A percentile compares a stretch with the other conserved stretches of the same genome.
phyloP scores from a whole-genome alignment of 2,888 invertebrate genomes.

The Endotricha flammealis region DNA sequence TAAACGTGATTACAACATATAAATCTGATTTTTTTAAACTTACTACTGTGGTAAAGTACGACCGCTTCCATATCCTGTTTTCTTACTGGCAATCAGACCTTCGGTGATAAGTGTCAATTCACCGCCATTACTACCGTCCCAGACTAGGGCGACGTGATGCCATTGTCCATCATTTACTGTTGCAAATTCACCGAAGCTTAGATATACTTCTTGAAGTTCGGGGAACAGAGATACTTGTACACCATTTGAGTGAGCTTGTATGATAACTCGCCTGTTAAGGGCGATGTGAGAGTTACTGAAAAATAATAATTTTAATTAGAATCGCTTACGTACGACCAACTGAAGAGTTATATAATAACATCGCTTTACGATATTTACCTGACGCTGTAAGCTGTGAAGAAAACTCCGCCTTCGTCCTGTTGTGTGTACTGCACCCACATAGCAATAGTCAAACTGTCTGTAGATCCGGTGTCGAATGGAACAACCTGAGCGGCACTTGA shows the following conservation, averaged over 20 bases:
- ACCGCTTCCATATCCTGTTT: slow-evolving; percentile 92
- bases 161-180: slow-evolving; percentile 97
- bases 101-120: slow-evolving; percentile 95
- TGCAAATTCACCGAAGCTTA: slow-evolving; percentile 93
- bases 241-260: slow-evolving; percentile 96
- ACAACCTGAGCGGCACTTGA: slow-evolving; percentile 95
- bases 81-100: slow-evolving; percentile 94
- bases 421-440: slow-evolving; percentile 98
- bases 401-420: slow-evolving; percentile 93
- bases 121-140: slow-evolving; percentile 92
- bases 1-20: slow-evolving; percentile 1
- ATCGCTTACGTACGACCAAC: no score
- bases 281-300: slow-evolving; percentile 87
- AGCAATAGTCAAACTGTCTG: slow-evolving; percentile 90
- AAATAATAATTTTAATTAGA: slow-evolving; percentile 16
- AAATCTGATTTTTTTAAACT: slow-evolving; percentile 50
- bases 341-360: no score
- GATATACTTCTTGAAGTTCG: slow-evolving; percentile 91
- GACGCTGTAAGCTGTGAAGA: slow-evolving; percentile 95
- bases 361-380: slow-evolving; percentile 74
- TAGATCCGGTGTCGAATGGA: slow-evolving; percentile 89
- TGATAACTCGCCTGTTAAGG: slow-evolving; percentile 85
- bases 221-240: slow-evolving; percentile 93
- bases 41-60: slow-evolving; percentile 89
- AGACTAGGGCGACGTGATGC: slow-evolving; percentile 97